Percentiles rank a stretch among this genome's conserved stretches.
Evolutionary conservation across 2,797 vertebrate species (phyloP).

Genomic region (Lepilemur ruficaudatus): DNA sequence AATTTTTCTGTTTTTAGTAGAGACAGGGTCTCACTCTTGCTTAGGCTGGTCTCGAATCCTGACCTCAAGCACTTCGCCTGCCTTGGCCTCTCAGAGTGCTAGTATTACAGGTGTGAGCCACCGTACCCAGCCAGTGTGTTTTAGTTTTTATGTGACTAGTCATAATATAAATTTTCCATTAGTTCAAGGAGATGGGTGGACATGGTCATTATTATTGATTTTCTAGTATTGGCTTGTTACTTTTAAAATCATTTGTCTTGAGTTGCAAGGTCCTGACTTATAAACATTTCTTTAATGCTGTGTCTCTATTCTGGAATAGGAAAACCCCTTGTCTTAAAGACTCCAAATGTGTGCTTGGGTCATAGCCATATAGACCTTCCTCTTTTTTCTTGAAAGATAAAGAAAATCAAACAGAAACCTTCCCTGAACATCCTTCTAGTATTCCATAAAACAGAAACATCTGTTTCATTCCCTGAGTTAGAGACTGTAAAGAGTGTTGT

Average conservation of each 20-base stretch:
- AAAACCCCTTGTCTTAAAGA: constrained; percentile 72
- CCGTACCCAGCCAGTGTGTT: not conserved
- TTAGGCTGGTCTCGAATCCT: too few relatives aligned
- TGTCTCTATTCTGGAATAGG: constrained; percentile 23
- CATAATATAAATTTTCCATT: not conserved
- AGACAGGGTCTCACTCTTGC: too few relatives aligned
- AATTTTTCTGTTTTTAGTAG: too few relatives aligned
- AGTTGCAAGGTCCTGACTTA: not conserved
- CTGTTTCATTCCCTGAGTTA: constrained; percentile 66
- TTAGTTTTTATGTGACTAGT: constrained; percentile 17
- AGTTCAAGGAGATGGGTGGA: not conserved
- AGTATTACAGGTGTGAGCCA: too few relatives aligned
- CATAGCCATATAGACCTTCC: constrained; percentile 73
- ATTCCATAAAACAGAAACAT: constrained; percentile 76
- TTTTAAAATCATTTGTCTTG: constrained; percentile 36
- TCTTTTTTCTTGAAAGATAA: constrained; percentile 67
- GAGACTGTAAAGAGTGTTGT: constrained; percentile 62
- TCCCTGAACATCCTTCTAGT: constrained; percentile 70
- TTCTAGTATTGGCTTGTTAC: not conserved
- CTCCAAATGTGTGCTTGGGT: constrained; percentile 74
- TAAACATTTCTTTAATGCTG: not conserved
- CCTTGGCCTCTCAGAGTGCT: too few relatives aligned
- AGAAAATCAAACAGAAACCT: constrained; percentile 75
- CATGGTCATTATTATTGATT: not conserved
- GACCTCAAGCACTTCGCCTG: too few relatives aligned